Conservation (phyloP, 2,797 vertebrate genomes). For the Pelobates cultripes region DNA sequence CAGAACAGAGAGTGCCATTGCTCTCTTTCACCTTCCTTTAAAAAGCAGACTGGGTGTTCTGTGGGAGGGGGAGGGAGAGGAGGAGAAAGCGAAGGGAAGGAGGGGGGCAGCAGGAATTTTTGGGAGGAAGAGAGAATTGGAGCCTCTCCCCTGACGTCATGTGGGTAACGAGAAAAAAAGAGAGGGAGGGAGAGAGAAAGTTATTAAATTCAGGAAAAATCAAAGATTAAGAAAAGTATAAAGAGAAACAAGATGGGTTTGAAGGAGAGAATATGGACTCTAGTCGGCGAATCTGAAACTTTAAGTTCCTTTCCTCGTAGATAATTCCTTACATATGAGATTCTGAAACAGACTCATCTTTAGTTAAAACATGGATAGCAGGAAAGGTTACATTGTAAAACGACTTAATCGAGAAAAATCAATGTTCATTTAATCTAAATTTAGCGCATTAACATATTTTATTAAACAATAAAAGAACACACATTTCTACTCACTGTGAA, state of each 20-base stretch:
- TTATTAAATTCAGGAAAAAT: conserved; percentile 10
- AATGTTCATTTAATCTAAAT: too few species aligned
- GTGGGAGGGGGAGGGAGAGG: conserved; percentile 28
- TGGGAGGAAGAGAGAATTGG: conserved; percentile 53
- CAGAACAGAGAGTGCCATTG: conserved; percentile 48
- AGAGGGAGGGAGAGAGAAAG: conserved; percentile 16
- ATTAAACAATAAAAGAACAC: too few species aligned
- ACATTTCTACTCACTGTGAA: too few species aligned
- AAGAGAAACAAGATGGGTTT: background rate
- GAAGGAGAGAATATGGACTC: background rate
- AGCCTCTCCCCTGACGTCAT: conserved; percentile 55
- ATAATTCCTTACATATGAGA: too few species aligned
- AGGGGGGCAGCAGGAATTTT: conserved; percentile 51
- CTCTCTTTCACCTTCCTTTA: conserved; percentile 49
- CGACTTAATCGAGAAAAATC: too few species aligned
- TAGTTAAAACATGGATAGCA: too few species aligned
- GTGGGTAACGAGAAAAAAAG: conserved; percentile 42
- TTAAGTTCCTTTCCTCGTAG: too few species aligned
- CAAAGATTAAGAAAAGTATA: conserved; percentile 3
- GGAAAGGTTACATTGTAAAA: too few species aligned
- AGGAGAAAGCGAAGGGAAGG: background rate
- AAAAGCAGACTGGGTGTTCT: conserved; percentile 39
- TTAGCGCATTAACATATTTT: too few species aligned
- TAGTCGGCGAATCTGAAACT: too few species aligned
- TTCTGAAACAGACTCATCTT: too few species aligned